Base-by-base conservation (phyloP, 2,797 vertebrate genomes). In the Chloroceryle inda region DNA sequence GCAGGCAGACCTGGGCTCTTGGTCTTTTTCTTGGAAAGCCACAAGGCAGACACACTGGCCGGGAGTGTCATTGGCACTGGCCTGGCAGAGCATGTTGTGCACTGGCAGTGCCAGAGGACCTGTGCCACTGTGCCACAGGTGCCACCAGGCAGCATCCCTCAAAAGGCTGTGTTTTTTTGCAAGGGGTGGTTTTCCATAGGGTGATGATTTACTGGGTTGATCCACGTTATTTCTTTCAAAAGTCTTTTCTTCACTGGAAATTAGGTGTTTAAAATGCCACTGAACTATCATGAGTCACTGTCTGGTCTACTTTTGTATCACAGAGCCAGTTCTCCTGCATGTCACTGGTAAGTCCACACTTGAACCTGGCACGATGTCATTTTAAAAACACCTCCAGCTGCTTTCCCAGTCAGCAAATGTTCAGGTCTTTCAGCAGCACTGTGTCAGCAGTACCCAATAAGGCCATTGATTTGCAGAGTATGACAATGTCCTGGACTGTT, bases 41-140 rank as follows among this genome's bases (percentile, higher is more conserved):
- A 33, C 0, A 5, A 61, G 49, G 61, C 80, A 61, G 85, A 81
- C 37, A 26, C 0, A 0, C 35, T 2, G 3, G 24, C n/a, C 1
- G 2, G 27, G 84, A 90, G 42, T 1, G 0, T 5, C 31, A n/a
- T 79, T 89, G 58, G 71, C 10, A 0, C 44, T 56, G 56, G 27
- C 12, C 61, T 90, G 90, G 89, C 62, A 63, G 55, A 63, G 56
- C 47, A 59, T 29, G 6, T 53, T 40, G 24, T 3, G 0, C 0
- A 0, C 29, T 21, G 67, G n/a, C 62, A 67, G n/a, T 11, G 20
- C 58, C 6, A 5, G 15, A 42, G 20, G 21, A 74, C 13, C 0
- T 0, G 24, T 58, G 83, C 56, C 2, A 2, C 56, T 11, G 2
- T 18, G 73, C 61, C 27, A 0, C 66, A 38, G n/a, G 67, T 74